A percentile compares a stretch with the other conserved stretches of the same genome.
phyloP scores from a whole-genome alignment of 2,888 invertebrate genomes.

The Hanleya hanleyi region DNA sequence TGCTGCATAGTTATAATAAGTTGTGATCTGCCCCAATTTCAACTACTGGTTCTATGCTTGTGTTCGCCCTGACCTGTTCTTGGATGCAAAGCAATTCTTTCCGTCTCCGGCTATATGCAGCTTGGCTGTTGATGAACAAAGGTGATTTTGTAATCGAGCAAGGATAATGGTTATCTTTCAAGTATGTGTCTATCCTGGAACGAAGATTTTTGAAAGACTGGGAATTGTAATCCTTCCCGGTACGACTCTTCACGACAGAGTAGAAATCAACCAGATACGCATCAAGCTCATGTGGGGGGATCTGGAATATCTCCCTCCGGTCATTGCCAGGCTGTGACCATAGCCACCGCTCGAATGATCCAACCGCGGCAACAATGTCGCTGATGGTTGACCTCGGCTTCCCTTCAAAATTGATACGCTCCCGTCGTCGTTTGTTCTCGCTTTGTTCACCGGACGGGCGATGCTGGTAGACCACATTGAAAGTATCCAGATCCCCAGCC shows the following conservation, averaged over 20 bases:
- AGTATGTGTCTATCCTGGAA: background rate
- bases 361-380: constrained; percentile 5
- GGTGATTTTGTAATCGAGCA: background rate
- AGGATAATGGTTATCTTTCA: background rate
- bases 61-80: too few relatives aligned
- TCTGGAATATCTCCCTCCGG: background rate
- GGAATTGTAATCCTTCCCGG: background rate
- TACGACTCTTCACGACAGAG: background rate
- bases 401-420: background rate
- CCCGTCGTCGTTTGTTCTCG: background rate
- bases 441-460: too few relatives aligned
- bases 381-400: background rate
- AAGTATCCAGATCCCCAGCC: too few relatives aligned
- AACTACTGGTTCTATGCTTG: too few relatives aligned
- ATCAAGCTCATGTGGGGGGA: background rate
- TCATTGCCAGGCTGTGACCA: background rate
- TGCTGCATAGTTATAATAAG: too few relatives aligned
- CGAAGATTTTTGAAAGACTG: constrained; percentile 2
- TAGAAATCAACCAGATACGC: background rate
- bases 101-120: background rate
- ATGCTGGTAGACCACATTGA: too few relatives aligned
- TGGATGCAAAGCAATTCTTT: background rate
- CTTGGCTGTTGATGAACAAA: background rate
- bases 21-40: too few relatives aligned
- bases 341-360: background rate